Conservation (phyloP, 35 echinoderm and acorn worm genomes). For the Ophioderma brevispina region DNA sequence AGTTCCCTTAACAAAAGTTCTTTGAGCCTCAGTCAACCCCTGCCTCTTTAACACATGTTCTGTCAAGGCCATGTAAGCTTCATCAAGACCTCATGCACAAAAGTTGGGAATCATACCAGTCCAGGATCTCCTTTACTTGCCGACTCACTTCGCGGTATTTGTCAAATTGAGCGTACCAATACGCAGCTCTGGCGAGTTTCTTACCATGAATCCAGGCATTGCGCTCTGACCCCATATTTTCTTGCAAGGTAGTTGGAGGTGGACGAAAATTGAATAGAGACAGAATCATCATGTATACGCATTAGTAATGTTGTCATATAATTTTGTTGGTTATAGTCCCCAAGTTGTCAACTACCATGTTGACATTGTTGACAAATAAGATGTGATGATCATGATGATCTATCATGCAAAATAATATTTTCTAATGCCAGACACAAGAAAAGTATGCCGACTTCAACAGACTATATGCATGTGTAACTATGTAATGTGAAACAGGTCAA, state of each 20-base stretch:
- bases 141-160: constrained; percentile 83
- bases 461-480: too few species aligned
- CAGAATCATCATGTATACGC: too few species aligned
- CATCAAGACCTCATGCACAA: constrained; percentile 86
- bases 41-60: constrained; percentile 68
- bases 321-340: too few species aligned
- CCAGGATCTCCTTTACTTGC: constrained; percentile 81
- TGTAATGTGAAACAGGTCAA: too few species aligned
- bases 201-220: constrained; percentile 99
- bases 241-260: constrained; percentile 95
- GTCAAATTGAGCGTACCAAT: constrained; percentile 76
- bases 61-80: constrained; percentile 93
- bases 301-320: too few species aligned
- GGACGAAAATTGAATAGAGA: constrained; percentile 39
- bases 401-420: too few species aligned
- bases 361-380: too few species aligned
- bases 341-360: too few species aligned
- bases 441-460: too few species aligned
- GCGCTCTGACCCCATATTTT: constrained; percentile 88
- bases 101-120: constrained; percentile 94
- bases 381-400: too few species aligned
- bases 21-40: constrained; percentile 59
- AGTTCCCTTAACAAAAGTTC: constrained; percentile 53
- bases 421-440: too few species aligned
- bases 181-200: constrained; percentile 90